Conservation (phyloP, 2,888 invertebrate species). For the Lithophane semibrunnea region DNA sequence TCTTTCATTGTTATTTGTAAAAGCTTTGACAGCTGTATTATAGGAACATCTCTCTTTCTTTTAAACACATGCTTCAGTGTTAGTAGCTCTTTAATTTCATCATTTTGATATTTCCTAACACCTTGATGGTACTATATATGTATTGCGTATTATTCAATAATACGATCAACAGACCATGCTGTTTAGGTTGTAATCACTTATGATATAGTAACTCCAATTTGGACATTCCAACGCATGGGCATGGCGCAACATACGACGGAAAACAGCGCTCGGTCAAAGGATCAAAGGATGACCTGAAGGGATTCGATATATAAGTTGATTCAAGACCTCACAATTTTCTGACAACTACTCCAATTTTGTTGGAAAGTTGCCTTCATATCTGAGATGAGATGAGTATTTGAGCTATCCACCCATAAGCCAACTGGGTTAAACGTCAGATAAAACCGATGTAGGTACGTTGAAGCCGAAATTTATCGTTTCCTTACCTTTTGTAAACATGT, state of each 20-base stretch:
- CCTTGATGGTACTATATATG: background rate
- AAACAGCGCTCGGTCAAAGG: conserved; percentile 37
- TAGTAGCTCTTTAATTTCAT: background rate
- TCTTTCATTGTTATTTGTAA: conserved; percentile 23
- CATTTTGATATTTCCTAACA: background rate
- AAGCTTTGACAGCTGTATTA: conserved; percentile 39
- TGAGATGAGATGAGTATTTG: background rate
- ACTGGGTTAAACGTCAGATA: conserved; percentile 33
- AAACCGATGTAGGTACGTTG: conserved; percentile 9
- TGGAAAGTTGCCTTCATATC: background rate
- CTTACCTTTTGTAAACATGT: conserved; percentile 93
- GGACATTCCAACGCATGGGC: background rate
- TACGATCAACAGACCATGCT: background rate
- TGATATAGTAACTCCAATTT: background rate
- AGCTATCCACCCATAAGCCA: conserved; percentile 1
- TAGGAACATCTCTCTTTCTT: conserved; percentile 8
- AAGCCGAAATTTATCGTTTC: conserved; percentile 44
- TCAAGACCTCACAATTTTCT: conserved; percentile 30
- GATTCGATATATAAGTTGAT: conserved; percentile 30
- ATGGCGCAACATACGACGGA: conserved; percentile 20
- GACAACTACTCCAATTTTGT: conserved; percentile 27
- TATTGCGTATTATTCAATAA: background rate
- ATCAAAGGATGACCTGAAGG: conserved; percentile 46
- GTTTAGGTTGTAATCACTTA: background rate
- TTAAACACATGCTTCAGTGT: conserved; percentile 1